Evolutionary conservation across 2,113 vertebrate genomes (phyloP).

Genomic region (Stegostoma tigrinum): DNA sequence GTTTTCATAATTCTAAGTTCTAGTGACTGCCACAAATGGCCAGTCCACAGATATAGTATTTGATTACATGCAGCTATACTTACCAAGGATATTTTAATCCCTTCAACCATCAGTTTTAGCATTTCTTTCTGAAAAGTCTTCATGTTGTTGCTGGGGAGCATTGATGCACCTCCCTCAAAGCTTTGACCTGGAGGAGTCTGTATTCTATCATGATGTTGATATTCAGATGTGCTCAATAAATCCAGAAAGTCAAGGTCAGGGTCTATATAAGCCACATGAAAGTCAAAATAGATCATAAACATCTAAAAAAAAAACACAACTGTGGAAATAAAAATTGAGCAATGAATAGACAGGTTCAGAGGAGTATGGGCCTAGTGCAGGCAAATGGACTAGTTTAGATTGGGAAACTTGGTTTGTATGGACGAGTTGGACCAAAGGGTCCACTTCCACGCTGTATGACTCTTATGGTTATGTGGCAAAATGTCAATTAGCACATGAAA

Average conservation of each 20-base stretch:
- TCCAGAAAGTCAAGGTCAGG: conserved; percentile 73
- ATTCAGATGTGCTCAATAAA: conserved; percentile 74
- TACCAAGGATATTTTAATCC: conserved; percentile 76
- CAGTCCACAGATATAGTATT: background rate
- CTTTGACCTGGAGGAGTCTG: conserved; percentile 57
- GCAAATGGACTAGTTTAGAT: no score
- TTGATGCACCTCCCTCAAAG: conserved; percentile 60
- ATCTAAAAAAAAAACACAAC: background rate
- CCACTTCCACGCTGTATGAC: no score
- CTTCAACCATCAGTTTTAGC: conserved; percentile 79
- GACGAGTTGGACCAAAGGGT: no score
- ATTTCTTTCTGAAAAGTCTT: conserved; percentile 84
- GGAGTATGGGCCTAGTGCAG: no score
- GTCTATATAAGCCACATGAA: conserved; percentile 54
- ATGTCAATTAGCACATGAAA: background rate
- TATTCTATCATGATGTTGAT: conserved; percentile 58
- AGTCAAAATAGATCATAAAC: background rate
- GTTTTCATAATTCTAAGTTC: background rate
- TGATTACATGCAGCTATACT: conserved; percentile 47
- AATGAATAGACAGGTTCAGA: no score
- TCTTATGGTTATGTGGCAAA: background rate
- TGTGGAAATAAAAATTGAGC: background rate
- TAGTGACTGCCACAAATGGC: background rate
- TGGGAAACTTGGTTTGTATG: no score
- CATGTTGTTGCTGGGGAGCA: conserved; percentile 56